A percentile compares a stretch with the other conserved stretches of the same genome.
Conservation (phyloP, 2,797 vertebrate genomes). For the Oreochromis grahami region DNA sequence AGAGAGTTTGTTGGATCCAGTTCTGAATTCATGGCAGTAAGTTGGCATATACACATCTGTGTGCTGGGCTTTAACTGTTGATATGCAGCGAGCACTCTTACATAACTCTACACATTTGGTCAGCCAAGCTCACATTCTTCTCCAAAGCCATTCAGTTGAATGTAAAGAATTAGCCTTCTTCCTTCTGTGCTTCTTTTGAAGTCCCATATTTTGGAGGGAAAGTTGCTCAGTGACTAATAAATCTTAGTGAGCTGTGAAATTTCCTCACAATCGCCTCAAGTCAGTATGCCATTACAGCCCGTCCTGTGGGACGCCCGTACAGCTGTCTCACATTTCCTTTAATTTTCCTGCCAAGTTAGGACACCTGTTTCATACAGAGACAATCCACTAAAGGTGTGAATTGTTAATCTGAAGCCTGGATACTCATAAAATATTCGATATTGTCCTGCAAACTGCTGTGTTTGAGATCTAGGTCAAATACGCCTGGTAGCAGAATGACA, state of each 20-base stretch:
- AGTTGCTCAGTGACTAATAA: not conserved
- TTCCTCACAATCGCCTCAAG: not conserved
- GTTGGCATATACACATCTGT: constrained; percentile 11
- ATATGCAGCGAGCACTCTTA: not conserved
- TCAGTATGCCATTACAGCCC: not conserved
- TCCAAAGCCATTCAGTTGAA: not conserved
- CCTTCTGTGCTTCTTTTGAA: not conserved
- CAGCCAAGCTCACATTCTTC: not conserved
- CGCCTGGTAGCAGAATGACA: not conserved
- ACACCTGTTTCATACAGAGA: not conserved
- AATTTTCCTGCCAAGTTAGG: not conserved
- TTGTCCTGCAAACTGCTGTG: not conserved
- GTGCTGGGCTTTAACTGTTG: not conserved
- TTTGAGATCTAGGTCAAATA: not conserved
- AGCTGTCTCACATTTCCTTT: not conserved
- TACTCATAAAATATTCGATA: not conserved
- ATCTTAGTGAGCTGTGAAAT: constrained; percentile 24
- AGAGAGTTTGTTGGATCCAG: constrained; percentile 94
- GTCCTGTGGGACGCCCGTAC: constrained; percentile 1
- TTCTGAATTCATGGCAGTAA: constrained; percentile 91
- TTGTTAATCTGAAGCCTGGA: not conserved
- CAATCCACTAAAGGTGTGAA: not conserved
- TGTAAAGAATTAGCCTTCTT: not conserved
- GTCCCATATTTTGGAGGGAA: not conserved
- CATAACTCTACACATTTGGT: not conserved